phyloP scores from a whole-genome alignment of 2,888 invertebrate genomes.

The Diadegma fenestrale region DNA sequence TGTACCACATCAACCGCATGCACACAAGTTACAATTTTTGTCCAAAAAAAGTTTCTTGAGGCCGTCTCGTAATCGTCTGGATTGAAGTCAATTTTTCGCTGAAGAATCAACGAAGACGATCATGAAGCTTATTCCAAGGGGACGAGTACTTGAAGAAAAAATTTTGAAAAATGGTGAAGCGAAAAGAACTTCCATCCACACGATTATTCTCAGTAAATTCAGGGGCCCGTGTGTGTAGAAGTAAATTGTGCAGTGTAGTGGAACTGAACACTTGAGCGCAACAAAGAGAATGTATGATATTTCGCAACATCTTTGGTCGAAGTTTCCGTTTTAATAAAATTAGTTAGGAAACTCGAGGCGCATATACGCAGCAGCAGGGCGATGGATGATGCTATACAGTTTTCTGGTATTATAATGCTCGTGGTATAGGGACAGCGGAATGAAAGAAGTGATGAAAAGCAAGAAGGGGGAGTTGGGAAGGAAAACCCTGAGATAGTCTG shows the following conservation, averaged over 20 bases:
- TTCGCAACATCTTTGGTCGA: slow-evolving; percentile 41
- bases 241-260: background rate
- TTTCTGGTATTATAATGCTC: slow-evolving; percentile 29
- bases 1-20: background rate
- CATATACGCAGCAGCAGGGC: slow-evolving; percentile 73
- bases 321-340: slow-evolving; percentile 78
- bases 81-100: background rate
- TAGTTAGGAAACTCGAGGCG: slow-evolving; percentile 76
- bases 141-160: background rate
- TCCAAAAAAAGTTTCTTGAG: background rate
- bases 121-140: no score
- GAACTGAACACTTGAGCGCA: background rate
- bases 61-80: background rate
- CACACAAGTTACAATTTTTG: background rate
- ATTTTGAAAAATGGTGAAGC: background rate
- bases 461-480: background rate
- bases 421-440: slow-evolving; percentile 24
- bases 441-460: slow-evolving; percentile 48
- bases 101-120: no score
- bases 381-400: slow-evolving; percentile 72
- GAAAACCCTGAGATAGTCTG: slow-evolving; percentile 19
- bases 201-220: slow-evolving; percentile 32
- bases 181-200: background rate
- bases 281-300: slow-evolving; percentile 36
- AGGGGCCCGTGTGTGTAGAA: background rate